These are phyloP conservation scores for Sinocyclocheilus grahami DNA, from an alignment of 2,113 vertebrate genomes.

Conservation along the genomic window DNA sequence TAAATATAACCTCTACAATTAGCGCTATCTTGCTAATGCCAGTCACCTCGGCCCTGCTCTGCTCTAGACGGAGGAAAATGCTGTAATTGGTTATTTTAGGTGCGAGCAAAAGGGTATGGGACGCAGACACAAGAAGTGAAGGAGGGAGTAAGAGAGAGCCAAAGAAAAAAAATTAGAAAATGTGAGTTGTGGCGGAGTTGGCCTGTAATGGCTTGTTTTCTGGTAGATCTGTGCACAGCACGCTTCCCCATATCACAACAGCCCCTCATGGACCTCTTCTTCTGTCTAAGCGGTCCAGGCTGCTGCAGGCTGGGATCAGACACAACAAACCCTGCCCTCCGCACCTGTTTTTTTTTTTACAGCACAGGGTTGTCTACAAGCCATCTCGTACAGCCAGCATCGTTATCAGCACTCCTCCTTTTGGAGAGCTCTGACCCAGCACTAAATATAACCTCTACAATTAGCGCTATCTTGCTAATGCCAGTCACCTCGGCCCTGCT, in stretches of 20 bases:
- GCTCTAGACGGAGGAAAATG: conserved; percentile 32
- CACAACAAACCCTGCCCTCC: conserved; percentile 31
- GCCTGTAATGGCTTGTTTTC: conserved; percentile 44
- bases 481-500: conserved; percentile 34
- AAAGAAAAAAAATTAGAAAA: no score
- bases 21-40: conserved; percentile 58
- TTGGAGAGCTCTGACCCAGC: conserved; percentile 60
- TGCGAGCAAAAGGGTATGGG: conserved; percentile 35
- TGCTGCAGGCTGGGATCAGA: not conserved
- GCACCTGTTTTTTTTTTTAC: conserved; percentile 44
- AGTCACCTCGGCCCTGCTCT: conserved; percentile 26
- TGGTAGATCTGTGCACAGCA: conserved; percentile 21
- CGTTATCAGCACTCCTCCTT: conserved; percentile 55
- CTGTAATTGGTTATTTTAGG: conserved; percentile 57
- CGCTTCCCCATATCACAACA: conserved; percentile 44
- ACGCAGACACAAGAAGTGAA: conserved; percentile 19
- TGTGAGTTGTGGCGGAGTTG: no score
- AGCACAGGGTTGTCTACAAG: conserved; percentile 49
- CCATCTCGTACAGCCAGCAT: conserved; percentile 54
- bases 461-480: conserved; percentile 60
- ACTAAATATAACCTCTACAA: conserved; percentile 66
- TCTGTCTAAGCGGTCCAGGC: not conserved
- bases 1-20: conserved; percentile 66
- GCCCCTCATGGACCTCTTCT: conserved; percentile 34
- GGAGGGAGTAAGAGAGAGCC: conserved; percentile 19